Conservation (phyloP, 2,888 invertebrate species). For the Agrochola lota region DNA sequence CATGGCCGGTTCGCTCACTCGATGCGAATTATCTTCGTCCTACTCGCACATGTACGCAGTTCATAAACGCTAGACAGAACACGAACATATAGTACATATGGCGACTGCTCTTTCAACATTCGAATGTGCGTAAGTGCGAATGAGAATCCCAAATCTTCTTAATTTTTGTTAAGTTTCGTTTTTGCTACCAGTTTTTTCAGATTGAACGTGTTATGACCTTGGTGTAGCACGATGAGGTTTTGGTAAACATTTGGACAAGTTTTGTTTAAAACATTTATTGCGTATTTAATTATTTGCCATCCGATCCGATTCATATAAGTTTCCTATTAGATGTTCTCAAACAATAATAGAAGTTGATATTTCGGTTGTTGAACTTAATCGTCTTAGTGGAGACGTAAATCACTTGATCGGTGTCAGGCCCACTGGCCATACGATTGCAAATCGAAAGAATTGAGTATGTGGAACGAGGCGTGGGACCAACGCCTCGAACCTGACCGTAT, state of each 20-base stretch:
- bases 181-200: slow-evolving; percentile 75
- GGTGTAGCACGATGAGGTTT: slow-evolving; percentile 63
- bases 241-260: slow-evolving; percentile 64
- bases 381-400: slow-evolving; percentile 56
- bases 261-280: slow-evolving; percentile 42
- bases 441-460: slow-evolving; percentile 81
- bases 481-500: slow-evolving; percentile 87
- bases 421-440: slow-evolving; percentile 75
- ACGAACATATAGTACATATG: slow-evolving; percentile 77
- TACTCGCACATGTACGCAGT: slow-evolving; percentile 77
- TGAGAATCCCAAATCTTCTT: slow-evolving; percentile 88
- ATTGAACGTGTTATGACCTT: slow-evolving; percentile 73
- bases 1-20: slow-evolving; percentile 88
- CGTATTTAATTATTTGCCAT: slow-evolving; percentile 28
- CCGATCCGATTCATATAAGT: slow-evolving; percentile 29
- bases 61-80: slow-evolving; percentile 75
- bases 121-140: slow-evolving; percentile 87
- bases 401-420: slow-evolving; percentile 70
- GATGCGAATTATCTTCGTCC: slow-evolving; percentile 86
- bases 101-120: slow-evolving; percentile 84
- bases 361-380: slow-evolving; percentile 44
- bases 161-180: slow-evolving; percentile 82
- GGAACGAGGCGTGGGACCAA: slow-evolving; percentile 85
- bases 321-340: slow-evolving; percentile 22
- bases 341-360: slow-evolving; percentile 12